Base-by-base conservation (phyloP, 2,888 invertebrate genomes). In the Brachylomia viminalis region DNA sequence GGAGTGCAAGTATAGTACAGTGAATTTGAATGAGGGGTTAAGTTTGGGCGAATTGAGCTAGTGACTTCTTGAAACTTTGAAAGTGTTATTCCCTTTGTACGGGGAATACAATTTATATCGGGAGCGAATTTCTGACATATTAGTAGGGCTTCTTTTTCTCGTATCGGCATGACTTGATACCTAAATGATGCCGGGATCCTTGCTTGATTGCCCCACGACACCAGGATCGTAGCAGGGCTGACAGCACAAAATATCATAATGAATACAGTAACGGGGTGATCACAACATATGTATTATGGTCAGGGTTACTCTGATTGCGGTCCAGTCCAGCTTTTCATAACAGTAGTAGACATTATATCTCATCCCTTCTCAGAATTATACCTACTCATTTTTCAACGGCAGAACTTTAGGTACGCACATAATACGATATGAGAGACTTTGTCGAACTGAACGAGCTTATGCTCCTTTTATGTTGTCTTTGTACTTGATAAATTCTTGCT, bases 401-500 rank as follows among this genome's bases (percentile, higher is more conserved):
- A 42, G 23, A 54, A 58, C 45, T 30, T 54, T 38, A 11, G 10
- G 23, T 65, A 49, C 20, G 8, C 45, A 23, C 42, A 23, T 49
- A 49, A 33, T 15, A n/a, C 20, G 1, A 30, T 62, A 33, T n/a
- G 13, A 42, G 2, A 65, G 27, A 56, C 49, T 47, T 61, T 27
- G 33, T 30, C 27, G 8, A 58, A 62, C 30, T 64, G 10, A 69
- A 52, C 38, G 8, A 67, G n/a, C 30, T 54, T 64, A 67, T 71
- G n/a, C n/a, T n/a, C 58, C 15, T 15, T 67, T 68, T 33, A 71
- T 58, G 54, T 54, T 15, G 15, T 54, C 67, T 45, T 70, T 15
- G 64, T 56, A 69, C 64, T 80, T 71, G 62, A 64, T 71, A 83
- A 38, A 68, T 71, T 71, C 49, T 71, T 67, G 15, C 38, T 79